Evolutionary conservation across 2,888 invertebrate genomes (phyloP), one percentile per base, ranked within the genome.

Genomic region (Eupithecia insigniata): DNA sequence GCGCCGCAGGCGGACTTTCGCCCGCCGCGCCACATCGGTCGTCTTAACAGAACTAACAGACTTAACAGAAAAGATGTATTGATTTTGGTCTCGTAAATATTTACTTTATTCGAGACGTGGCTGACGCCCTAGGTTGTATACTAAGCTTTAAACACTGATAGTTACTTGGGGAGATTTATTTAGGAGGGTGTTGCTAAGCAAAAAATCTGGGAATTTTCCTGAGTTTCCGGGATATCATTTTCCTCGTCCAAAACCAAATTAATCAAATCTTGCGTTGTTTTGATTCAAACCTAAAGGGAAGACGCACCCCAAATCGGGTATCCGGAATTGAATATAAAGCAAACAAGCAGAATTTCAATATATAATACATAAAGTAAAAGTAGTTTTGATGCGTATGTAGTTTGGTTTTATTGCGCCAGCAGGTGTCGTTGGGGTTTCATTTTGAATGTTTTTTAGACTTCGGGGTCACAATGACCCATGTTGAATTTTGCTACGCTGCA

Each of bases 311-410:
- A 64, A 60, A n/a, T 36, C 22, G 64, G 34, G 26, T 22, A 51
- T 4, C 36, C 73, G 65, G 72, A 73, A 78, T 77, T 78, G 74
- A 76, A 77, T 76, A 76, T 76, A 76, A 74, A 76, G 66, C 66
- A 75, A 67, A 66, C 64, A 66, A 30, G 60, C 68, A 62, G 75
- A 73, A 76, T 71, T 69, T 71, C 69, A 71, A 76, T 76, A 60
- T 64, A 36, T n/a, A n/a, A n/a, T n/a, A n/a, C 51, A 64, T 39
- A 67, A 67, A 62, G 34, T 61, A 34, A 62, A 36, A 67, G 58
- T 73, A 64, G 58, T 64, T 70, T 70, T 69, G 55, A 67, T 61
- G 55, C 55, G 69, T 55, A 66, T 30, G 66, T 71, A 32, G 64
- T 70, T 46, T 60, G 36, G 26, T 64, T 73, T 73, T 73, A 73